Evolutionary conservation across 2,113 vertebrate species (phyloP), one percentile per base, ranked within the genome.

Genomic region (Salvelinus alpinus): DNA sequence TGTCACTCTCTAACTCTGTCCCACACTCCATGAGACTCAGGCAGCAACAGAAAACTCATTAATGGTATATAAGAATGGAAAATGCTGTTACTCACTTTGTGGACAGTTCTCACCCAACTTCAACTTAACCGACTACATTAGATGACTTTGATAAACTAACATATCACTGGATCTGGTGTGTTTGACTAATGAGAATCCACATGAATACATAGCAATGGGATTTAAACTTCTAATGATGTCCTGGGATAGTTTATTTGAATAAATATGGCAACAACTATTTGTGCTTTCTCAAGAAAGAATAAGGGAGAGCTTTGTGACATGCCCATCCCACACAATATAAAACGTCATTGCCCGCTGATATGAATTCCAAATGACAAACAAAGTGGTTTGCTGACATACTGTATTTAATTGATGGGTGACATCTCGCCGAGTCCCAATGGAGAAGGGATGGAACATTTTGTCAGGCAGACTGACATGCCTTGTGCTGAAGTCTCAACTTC

Each of bases 31-130:
- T 1, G 8, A 54, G 48, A 62, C 65, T 60, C 31, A 59, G 29
- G 59, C 71, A 47, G 29, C 67, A 74, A 82, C 81, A 74, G 65
- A 31, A 79, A 79, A 73, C 70, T 71, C 81, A 76, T 82, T 76
- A 79, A 77, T 79, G 71, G 70, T 57, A 66, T 70, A 22, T 73
- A 79, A 74, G 22, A 76, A 78, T 18, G 6, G 48, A 38, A 62
- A 75, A 73, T 57, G 77, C 71, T 29, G 76, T 79, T 81, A 78
- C 67, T 71, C 29, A 13, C 47, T 76, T 71, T 74, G 48, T 60
- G 66, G 27, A 62, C 12, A 22, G 73, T 25, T 51, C 62, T 77
- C 7, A 72, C 7, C 4, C 59, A 62, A 62, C 59, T 62, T n/a
- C 5, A 62, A 9, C 18, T 57, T 57, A 20, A 57, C 18, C 4